Base-by-base conservation (phyloP, 2,797 vertebrate genomes). In the Buceros bicornis region DNA sequence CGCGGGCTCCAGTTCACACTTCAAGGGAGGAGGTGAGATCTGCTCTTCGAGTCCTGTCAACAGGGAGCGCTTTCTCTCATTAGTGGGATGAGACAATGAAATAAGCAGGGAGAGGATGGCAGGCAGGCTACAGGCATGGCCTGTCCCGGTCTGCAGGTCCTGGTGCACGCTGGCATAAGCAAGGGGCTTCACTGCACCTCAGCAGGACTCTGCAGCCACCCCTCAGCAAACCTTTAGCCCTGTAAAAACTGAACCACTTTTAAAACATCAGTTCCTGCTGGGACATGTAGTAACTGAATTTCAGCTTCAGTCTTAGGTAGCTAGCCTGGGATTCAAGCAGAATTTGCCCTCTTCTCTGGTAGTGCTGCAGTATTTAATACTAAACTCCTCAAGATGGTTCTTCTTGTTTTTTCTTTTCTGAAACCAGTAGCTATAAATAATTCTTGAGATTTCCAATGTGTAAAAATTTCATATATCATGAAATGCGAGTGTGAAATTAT, bases 21-120 rank as follows among this genome's bases (percentile, higher is more conserved):
- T 70, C 13, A 82, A 89, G 10, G 37, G 31, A 82, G 19, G 13
- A 40, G 4, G 0, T 33, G 25, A 45, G 20, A 21, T 70, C 69
- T 43, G 25, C 29, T 66, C 6, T 86, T 35, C 43, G 33, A 22
- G 24, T 37, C 11, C 31, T 71, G 28, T n/a, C 67, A 25, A 7
- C 12, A 16, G n/a, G 29, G 28, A 77, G 22, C 0, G 0, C 20
- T 57, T 82, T 61, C 18, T 57, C 13, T 31, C 11, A 5, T 19
- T 65, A 62, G 17, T 5, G 5, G 58, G 28, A 40, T 2, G 2
- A 50, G 22, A 16, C 26, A 64, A 10, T 14, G 54, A 67, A 64
- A 66, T 13, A 17, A 65, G 16, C n/a, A 64, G 7, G 5, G 3
- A 2, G 15, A 57, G 29, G 42, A 26, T 43, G 50, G 17, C 17